Conservation (phyloP, 1,140 invertebrate species). For the Trichoplusia ni region DNA sequence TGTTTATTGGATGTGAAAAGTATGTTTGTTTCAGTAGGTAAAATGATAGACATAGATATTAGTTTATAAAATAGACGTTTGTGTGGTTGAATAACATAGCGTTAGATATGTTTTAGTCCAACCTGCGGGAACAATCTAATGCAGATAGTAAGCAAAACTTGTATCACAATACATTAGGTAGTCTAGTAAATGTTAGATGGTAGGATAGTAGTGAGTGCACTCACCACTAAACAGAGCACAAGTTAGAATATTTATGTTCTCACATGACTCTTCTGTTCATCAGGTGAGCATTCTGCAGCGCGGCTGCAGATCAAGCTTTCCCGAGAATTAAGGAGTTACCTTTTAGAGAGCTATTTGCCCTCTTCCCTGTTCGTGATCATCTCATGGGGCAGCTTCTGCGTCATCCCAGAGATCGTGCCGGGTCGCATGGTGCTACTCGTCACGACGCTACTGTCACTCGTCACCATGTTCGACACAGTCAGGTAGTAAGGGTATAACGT, state of each 20-base stretch:
- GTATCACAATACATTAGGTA: too few relatives aligned
- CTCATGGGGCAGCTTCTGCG: constrained; percentile 85
- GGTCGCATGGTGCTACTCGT: constrained; percentile 84
- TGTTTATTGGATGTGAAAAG: constrained; percentile 5
- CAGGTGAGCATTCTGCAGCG: constrained; percentile 83
- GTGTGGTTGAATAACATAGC: too few relatives aligned
- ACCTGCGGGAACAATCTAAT: too few relatives aligned
- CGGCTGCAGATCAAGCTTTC: constrained; percentile 82
- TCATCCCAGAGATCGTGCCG: constrained; percentile 84
- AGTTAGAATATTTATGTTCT: background rate
- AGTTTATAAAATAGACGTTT: too few relatives aligned
- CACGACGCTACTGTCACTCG: constrained; percentile 83
- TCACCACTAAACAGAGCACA: constrained; percentile 4
- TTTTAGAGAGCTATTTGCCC: constrained; percentile 85
- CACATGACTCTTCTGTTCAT: constrained; percentile 16
- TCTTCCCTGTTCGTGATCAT: constrained; percentile 85
- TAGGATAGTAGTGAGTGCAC: constrained; percentile 10
- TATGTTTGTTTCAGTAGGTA: background rate
- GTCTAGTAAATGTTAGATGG: constrained; percentile 4
- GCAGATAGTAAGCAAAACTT: too few relatives aligned
- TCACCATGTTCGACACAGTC: constrained; percentile 85
- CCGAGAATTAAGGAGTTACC: constrained; percentile 82
- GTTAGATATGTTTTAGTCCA: too few relatives aligned
- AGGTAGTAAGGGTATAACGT: too few relatives aligned
- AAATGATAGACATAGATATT: too few relatives aligned